Conservation (phyloP, 1,140 invertebrate species). For the Brachionus calyciflorus region DNA sequence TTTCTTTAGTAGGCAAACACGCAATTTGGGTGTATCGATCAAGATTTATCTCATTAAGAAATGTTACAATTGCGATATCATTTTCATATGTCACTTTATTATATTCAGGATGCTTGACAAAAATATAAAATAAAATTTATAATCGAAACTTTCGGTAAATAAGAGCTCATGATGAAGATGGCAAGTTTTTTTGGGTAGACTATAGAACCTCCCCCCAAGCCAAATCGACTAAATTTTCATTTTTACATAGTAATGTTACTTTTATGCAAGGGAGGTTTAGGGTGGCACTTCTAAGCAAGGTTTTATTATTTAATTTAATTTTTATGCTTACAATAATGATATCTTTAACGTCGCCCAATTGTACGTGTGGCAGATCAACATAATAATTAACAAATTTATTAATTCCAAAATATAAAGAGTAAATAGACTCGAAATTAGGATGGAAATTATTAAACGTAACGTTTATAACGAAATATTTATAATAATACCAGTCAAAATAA, state of each 20-base stretch:
- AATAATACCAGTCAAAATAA: neutral
- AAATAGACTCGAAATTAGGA: neutral
- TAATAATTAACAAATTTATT: conserved; percentile 10
- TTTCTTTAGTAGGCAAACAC: conserved; percentile 31
- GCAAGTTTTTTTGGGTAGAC: too few relatives aligned
- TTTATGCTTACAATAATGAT: conserved; percentile 42
- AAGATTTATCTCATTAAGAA: neutral
- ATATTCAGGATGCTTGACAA: neutral
- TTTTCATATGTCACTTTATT: conserved; percentile 8
- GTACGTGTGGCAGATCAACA: neutral
- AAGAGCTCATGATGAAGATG: too few relatives aligned
- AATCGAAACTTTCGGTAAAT: too few relatives aligned
- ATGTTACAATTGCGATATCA: conserved; percentile 19
- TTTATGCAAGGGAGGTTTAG: too few relatives aligned
- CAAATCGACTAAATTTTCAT: too few relatives aligned
- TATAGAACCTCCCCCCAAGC: too few relatives aligned
- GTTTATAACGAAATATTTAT: neutral
- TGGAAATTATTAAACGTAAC: neutral
- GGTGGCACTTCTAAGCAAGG: too few relatives aligned
- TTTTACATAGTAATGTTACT: too few relatives aligned
- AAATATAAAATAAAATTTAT: neutral
- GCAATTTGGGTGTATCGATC: neutral
- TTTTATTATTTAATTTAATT: too few relatives aligned
- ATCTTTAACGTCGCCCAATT: neutral
- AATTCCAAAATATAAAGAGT: neutral